Evolutionary conservation across 2,797 vertebrate species (phyloP).

Genomic region (Malacoctenus gilli): DNA sequence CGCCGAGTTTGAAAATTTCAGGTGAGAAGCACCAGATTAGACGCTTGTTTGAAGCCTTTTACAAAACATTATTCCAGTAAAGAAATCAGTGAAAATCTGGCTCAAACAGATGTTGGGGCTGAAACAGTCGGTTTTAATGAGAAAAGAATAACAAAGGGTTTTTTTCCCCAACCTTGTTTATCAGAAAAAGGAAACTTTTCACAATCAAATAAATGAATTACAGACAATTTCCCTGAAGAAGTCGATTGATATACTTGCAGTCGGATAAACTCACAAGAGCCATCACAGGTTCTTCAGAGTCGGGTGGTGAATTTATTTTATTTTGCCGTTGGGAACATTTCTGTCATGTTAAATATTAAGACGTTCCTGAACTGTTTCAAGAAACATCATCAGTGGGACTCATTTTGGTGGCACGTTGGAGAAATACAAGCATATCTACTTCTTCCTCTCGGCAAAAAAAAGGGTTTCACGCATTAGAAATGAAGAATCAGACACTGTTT

Average conservation of each 20-base stretch:
- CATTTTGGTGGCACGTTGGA: neutral
- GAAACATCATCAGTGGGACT: neutral
- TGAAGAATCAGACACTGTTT: no score
- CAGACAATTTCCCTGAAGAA: no score
- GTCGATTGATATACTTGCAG: no score
- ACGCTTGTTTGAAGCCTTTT: conserved; percentile 10
- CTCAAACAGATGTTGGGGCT: conserved; percentile 13
- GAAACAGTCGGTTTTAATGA: neutral
- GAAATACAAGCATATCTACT: no score
- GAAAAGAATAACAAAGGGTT: no score
- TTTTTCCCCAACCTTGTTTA: no score
- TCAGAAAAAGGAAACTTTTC: no score
- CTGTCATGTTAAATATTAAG: neutral
- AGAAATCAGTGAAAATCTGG: conserved; percentile 9
- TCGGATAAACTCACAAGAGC: no score
- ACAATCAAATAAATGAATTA: no score
- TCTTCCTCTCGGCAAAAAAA: no score
- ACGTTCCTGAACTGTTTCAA: neutral
- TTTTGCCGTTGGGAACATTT: neutral
- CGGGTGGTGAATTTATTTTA: conserved; percentile 5
- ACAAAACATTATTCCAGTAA: neutral
- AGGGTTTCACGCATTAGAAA: no score
- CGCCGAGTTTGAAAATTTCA: conserved; percentile 9
- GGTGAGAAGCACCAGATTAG: conserved; percentile 8
- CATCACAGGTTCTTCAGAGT: no score